Base-by-base conservation (phyloP, 2,888 invertebrate genomes). In the Sphaerophoria taeniata region DNA sequence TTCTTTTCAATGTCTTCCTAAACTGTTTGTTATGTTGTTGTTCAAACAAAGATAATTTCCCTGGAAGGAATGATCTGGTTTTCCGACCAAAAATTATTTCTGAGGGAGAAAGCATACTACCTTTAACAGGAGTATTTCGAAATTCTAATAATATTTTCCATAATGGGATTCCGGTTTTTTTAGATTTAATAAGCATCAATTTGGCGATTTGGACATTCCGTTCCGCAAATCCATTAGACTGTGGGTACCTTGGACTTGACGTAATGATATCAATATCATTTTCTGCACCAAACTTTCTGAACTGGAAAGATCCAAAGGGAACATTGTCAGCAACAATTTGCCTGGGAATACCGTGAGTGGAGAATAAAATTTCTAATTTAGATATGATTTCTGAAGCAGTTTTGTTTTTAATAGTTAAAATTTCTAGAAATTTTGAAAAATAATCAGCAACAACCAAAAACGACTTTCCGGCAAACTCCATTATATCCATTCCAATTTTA, bases 401-500 rank as follows among this genome's bases (percentile, higher is more conserved):
- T 76, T 87, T 88, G 12, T 43, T 77, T 12, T n/a, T 67, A 11
- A 88, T 4, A 14, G 69, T 75, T 6, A 87, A 16, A 6, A 87
- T 73, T 24, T 87, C 83, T 47, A 88, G 71, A 75, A 83, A 88
- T 75, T 80, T 80, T 16, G 81, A 86, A 82, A 63, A 87, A 63
- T 86, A 87, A 55, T 86, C 83, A 7, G 43, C 75, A 39, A 84
- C 60, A 24, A 82, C 67, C 14, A 87, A 73, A 56, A 55, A 87
- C 5, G 55, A 24, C 33, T 56, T 81, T 16, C 67, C 70, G 60
- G 24, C 2, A 69, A 85, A 87, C 71, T 89, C 88, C 51, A 88
- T 86, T 81, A 90, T 88, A 87, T 90, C 90, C 60, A 88, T 84
- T 33, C 80, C 88, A 39, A 90, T 73, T 74, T 89, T 89, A 43